Percentiles rank a stretch among this genome's conserved stretches.
Evolutionary conservation across 2,797 vertebrate species (phyloP).

Genomic region (Sebastolobus altivelis): DNA sequence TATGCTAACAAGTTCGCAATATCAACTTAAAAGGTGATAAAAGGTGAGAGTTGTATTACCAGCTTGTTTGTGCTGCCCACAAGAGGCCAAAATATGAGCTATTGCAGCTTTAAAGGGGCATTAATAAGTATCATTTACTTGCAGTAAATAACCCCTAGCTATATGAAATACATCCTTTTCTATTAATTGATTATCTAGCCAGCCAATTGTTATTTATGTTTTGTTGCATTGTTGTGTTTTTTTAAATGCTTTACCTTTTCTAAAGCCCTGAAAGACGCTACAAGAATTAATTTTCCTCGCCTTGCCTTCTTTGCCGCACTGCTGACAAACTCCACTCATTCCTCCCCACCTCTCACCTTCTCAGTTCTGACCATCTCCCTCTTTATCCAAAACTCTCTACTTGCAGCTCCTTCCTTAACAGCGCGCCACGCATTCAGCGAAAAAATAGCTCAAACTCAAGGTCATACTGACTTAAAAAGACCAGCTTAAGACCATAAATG

Average conservation of each 20-base stretch:
- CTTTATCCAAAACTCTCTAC: background rate
- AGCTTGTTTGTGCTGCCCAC: background rate
- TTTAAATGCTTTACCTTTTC: background rate
- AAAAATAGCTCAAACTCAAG: conserved; percentile 11
- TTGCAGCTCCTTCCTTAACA: background rate
- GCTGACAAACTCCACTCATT: background rate
- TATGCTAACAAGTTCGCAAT: background rate
- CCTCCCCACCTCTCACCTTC: background rate
- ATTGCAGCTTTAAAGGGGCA: background rate
- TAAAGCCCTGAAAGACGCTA: background rate
- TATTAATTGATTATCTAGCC: background rate
- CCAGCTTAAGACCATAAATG: background rate
- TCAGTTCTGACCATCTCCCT: background rate
- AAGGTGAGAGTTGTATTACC: background rate
- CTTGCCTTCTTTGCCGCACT: background rate
- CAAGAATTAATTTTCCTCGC: background rate
- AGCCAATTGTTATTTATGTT: background rate
- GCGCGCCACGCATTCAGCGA: background rate
- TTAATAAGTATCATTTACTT: background rate
- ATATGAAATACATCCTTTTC: background rate
- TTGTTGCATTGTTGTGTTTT: background rate
- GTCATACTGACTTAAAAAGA: conserved; percentile 23
- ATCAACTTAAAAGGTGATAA: background rate
- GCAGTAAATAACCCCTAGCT: background rate
- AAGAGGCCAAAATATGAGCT: background rate